These are phyloP conservation scores for Sphenodon punctatus DNA, from an alignment of 2,797 vertebrate species.

Conservation along the genomic window DNA sequence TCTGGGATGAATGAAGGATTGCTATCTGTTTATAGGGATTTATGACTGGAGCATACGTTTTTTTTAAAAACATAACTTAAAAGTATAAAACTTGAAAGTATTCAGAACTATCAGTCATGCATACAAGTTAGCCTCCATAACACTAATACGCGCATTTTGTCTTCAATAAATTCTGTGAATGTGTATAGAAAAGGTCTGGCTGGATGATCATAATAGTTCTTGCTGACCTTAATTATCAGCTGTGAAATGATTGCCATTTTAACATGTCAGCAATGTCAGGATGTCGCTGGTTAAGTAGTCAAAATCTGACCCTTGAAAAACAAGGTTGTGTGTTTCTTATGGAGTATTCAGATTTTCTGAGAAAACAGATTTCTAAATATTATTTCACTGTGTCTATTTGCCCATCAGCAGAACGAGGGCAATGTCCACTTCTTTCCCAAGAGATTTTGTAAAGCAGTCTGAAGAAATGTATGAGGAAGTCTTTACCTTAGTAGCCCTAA, in stretches of 20 bases:
- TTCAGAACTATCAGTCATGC: too few relatives aligned
- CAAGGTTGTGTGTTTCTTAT: background rate
- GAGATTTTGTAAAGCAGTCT: background rate
- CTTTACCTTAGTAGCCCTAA: background rate
- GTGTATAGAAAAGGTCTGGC: too few relatives aligned
- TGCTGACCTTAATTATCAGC: too few relatives aligned
- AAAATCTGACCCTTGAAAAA: background rate
- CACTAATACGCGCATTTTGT: too few relatives aligned
- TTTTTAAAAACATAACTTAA: too few relatives aligned
- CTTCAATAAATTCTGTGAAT: too few relatives aligned
- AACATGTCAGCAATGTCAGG: background rate
- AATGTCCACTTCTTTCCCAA: background rate
- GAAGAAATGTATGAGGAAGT: background rate
- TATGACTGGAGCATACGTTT: too few relatives aligned
- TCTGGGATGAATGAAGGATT: too few relatives aligned
- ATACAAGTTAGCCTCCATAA: too few relatives aligned
- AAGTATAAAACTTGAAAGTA: too few relatives aligned
- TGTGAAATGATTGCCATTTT: background rate
- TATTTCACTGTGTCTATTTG: background rate
- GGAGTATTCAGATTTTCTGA: background rate
- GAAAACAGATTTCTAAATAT: background rate
- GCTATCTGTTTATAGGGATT: too few relatives aligned
- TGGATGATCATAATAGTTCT: too few relatives aligned
- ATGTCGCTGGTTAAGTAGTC: background rate
- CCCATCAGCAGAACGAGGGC: background rate